A percentile compares a stretch with the other conserved stretches of the same genome.
phyloP scores from a whole-genome alignment of 2,888 invertebrate genomes.

The Desoria tigrina region DNA sequence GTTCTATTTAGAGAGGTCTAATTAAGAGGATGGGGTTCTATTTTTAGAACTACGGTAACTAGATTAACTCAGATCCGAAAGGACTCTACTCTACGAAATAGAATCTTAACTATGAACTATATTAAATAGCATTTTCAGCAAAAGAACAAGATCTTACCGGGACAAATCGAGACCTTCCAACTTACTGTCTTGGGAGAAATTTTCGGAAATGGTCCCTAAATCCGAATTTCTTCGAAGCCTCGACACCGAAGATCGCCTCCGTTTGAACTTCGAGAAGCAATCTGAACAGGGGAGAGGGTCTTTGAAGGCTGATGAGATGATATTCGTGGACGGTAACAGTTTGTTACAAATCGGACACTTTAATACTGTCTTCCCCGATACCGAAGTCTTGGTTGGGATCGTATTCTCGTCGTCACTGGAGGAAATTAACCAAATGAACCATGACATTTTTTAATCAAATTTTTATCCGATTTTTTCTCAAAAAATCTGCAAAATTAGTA shows the following conservation, averaged over 20 bases:
- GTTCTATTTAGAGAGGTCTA: too few relatives aligned
- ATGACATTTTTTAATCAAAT: constrained; percentile 21
- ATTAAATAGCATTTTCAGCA: constrained; percentile 5
- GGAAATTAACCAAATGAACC: constrained; percentile 20
- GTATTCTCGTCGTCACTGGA: constrained; percentile 38
- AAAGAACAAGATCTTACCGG: constrained; percentile 23
- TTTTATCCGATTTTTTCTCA: constrained; percentile 21
- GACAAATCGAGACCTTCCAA: constrained; percentile 45
- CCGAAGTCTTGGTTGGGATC: constrained; percentile 11
- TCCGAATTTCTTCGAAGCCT: constrained; percentile 41
- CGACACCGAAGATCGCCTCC: constrained; percentile 32
- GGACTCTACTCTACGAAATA: too few relatives aligned
- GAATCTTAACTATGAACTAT: too few relatives aligned
- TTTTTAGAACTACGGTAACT: too few relatives aligned
- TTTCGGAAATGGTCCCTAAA: constrained; percentile 44
- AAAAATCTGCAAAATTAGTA: too few relatives aligned
- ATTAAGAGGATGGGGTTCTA: too few relatives aligned
- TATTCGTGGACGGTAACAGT: constrained; percentile 29
- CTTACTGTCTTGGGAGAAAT: constrained; percentile 38
- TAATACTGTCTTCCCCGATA: constrained; percentile 15
- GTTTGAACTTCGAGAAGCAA: constrained; percentile 40
- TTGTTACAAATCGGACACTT: constrained; percentile 44
- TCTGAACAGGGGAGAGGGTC: constrained; percentile 44
- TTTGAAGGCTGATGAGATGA: constrained; percentile 30
- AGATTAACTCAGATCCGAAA: too few relatives aligned